Conservation (phyloP, 2,888 invertebrate genomes). For the Torymus aiolomorphi region DNA sequence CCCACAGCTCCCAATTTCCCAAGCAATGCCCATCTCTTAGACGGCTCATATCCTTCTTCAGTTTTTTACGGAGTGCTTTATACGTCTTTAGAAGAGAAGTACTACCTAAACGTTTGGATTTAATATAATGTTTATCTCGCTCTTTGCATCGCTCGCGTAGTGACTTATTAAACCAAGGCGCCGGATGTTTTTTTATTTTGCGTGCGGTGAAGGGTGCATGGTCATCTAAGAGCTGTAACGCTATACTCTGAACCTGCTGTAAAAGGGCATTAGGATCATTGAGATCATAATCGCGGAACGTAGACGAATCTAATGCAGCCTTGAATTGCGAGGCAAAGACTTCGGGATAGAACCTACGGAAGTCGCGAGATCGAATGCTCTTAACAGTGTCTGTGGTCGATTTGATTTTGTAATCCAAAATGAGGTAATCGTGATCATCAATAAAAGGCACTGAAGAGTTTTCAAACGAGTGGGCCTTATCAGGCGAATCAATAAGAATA, state of each 20-base stretch:
- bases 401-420: background rate
- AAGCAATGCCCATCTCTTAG: background rate
- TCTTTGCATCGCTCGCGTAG: background rate
- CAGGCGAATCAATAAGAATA: too few relatives aligned
- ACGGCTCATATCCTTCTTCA: background rate
- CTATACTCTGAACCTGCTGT: background rate
- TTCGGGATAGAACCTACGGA: background rate
- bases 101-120: too few relatives aligned
- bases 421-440: background rate
- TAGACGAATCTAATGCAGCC: background rate
- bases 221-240: background rate
- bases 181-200: background rate
- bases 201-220: background rate
- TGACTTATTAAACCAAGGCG: background rate
- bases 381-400: background rate
- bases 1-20: background rate
- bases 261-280: background rate
- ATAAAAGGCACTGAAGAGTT: background rate
- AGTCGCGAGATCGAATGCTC: background rate
- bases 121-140: background rate
- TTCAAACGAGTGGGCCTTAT: too few relatives aligned
- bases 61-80: background rate
- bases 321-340: background rate
- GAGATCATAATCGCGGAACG: background rate
- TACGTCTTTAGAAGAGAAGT: too few relatives aligned